Evolutionary conservation across 1,140 invertebrate species (phyloP).

Genomic region (Caenorhabditis brenneri): DNA sequence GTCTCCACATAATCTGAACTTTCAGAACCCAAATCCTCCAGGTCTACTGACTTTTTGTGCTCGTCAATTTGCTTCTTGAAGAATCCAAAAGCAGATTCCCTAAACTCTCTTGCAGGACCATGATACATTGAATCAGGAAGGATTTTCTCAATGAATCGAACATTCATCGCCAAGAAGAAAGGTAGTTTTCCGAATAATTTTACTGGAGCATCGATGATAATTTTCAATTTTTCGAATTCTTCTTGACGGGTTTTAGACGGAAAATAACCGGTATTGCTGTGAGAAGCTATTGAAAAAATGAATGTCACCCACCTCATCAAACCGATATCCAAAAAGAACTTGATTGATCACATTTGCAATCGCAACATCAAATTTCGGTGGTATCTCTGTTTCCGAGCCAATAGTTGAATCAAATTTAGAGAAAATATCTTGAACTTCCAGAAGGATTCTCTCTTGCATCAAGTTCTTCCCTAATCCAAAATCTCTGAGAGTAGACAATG

Average conservation of each 20-base stretch:
- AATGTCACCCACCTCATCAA: slow-evolving; percentile 41
- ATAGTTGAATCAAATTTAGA: neutral
- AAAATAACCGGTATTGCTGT: neutral
- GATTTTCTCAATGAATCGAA: neutral
- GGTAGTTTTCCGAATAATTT: neutral
- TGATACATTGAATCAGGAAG: neutral
- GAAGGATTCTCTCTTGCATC: slow-evolving; percentile 27
- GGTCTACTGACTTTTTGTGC: neutral
- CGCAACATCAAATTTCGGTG: slow-evolving; percentile 13
- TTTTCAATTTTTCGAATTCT: slow-evolving; percentile 41
- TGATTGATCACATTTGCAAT: slow-evolving; percentile 53
- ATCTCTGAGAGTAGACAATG: slow-evolving; percentile 83
- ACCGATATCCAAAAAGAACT: slow-evolving; percentile 43
- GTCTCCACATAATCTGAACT: slow-evolving; percentile 49
- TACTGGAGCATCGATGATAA: neutral
- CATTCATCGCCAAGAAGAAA: slow-evolving; percentile 19
- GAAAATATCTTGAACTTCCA: neutral
- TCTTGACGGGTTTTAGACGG: neutral
- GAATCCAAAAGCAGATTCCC: slow-evolving; percentile 7
- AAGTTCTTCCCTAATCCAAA: slow-evolving; percentile 78
- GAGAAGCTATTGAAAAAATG: neutral
- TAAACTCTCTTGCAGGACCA: neutral
- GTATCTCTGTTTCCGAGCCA: neutral
- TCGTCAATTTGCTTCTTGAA: slow-evolving; percentile 48
- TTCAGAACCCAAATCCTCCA: slow-evolving; percentile 4